Conservation (phyloP, 2,888 invertebrate genomes). For the Gnatocerus cornutus region DNA sequence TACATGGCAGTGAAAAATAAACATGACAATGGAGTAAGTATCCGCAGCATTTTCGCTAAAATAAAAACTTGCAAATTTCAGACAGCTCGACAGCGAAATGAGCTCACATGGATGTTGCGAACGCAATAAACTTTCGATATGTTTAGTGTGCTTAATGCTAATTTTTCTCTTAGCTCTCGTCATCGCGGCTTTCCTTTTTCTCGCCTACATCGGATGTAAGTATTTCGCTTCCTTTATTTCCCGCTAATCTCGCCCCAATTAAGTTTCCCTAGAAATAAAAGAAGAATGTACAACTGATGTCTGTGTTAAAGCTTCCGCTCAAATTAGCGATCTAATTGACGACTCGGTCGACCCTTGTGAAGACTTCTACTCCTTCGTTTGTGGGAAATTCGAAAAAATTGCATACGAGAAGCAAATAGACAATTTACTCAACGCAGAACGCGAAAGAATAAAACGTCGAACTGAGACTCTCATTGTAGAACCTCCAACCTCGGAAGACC, state of each 20-base stretch:
- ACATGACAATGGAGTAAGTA: constrained; percentile 40
- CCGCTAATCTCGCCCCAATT: background rate
- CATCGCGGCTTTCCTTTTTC: background rate
- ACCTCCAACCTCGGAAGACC: constrained; percentile 18
- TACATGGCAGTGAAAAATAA: constrained; percentile 21
- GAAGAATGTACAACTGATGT: constrained; percentile 4
- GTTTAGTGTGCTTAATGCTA: background rate
- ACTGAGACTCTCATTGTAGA: constrained; percentile 12
- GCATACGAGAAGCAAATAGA: constrained; percentile 71
- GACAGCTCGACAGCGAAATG: background rate
- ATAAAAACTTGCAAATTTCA: background rate
- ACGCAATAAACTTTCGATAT: constrained; percentile 25
- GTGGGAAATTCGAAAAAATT: constrained; percentile 80
- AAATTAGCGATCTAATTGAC: constrained; percentile 80
- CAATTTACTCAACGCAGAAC: background rate
- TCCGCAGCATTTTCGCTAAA: background rate
- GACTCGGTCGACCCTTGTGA: constrained; percentile 81
- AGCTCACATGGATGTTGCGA: constrained; percentile 10
- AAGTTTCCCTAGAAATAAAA: constrained; percentile 17
- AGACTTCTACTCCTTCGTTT: constrained; percentile 85
- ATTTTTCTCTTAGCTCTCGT: background rate
- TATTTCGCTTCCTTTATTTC: constrained; percentile 5
- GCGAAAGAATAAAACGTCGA: constrained; percentile 20
- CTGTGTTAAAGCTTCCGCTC: constrained; percentile 75
- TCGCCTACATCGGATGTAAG: constrained; percentile 22